Percentiles rank a stretch among this genome's conserved stretches.
Conservation (phyloP, 1,140 invertebrate species). For the Drosophila seguyi region DNA sequence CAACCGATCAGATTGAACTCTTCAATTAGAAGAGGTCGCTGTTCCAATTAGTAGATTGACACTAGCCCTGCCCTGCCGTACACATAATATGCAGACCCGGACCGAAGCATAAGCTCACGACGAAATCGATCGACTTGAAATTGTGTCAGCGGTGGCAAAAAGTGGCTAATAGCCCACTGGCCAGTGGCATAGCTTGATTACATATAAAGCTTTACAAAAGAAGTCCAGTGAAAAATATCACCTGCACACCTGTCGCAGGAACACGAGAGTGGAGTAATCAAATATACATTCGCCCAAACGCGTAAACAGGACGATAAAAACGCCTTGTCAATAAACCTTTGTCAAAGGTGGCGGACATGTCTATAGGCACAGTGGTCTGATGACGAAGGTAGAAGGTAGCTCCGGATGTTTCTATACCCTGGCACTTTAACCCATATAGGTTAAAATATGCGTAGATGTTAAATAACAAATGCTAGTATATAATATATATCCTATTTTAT, state of each 20-base stretch:
- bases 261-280: constrained; percentile 18
- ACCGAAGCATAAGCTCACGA: constrained; percentile 11
- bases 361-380: constrained; percentile 25
- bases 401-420: not conserved
- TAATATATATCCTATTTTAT: no score
- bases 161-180: constrained; percentile 39
- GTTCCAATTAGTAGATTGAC: constrained; percentile 56
- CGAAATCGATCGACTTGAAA: constrained; percentile 64
- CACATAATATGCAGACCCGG: constrained; percentile 29
- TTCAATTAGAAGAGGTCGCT: constrained; percentile 67
- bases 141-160: constrained; percentile 55
- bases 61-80: constrained; percentile 21
- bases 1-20: constrained; percentile 58
- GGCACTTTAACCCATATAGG: not conserved
- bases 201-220: constrained; percentile 41
- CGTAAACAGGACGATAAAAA: constrained; percentile 50
- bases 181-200: constrained; percentile 37
- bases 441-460: not conserved
- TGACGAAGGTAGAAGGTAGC: not conserved
- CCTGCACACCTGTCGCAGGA: constrained; percentile 52
- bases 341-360: constrained; percentile 10
- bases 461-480: no score
- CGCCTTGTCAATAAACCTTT: constrained; percentile 36
- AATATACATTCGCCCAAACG: constrained; percentile 24
- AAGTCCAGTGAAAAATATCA: constrained; percentile 55